These are phyloP conservation scores for Saturnia pavonia DNA, from an alignment of 2,888 invertebrate genomes.

Conservation along the genomic window DNA sequence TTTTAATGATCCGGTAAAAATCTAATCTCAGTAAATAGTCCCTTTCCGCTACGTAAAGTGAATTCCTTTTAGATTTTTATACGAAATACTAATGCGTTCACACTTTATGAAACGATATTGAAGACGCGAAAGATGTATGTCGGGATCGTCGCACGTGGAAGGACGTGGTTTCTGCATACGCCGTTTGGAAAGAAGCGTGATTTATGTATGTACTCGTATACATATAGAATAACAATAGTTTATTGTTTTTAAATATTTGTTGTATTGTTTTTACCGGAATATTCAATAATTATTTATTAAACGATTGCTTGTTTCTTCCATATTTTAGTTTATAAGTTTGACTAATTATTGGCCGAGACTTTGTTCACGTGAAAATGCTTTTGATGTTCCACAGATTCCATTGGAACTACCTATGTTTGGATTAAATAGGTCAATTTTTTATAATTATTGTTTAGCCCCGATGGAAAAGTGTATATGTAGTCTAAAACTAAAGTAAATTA, in stretches of 20 bases:
- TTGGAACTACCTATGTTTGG: not conserved
- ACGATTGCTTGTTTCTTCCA: not conserved
- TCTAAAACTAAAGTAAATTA: no score
- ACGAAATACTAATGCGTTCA: conserved; percentile 10
- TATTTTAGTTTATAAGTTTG: not conserved
- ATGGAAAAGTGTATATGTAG: not conserved
- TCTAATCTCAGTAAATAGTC: conserved; percentile 43
- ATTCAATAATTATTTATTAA: not conserved
- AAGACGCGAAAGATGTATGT: no score
- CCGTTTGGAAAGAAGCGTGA: no score
- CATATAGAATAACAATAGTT: not conserved
- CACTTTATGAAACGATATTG: not conserved
- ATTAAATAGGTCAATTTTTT: not conserved
- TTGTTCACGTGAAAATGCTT: not conserved
- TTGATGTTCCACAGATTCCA: not conserved
- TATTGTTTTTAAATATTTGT: not conserved
- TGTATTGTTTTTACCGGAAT: not conserved
- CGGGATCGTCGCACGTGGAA: no score
- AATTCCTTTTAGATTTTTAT: conserved; percentile 33
- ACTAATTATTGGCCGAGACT: not conserved
- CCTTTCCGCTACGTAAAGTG: conserved; percentile 28
- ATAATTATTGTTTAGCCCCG: not conserved
- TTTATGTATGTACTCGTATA: no score
- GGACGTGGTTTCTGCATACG: no score
- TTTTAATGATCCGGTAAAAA: conserved; percentile 43